These are phyloP conservation scores for Muschampia plurimacula DNA, from an alignment of 2,888 invertebrate species.

Conservation along the genomic window DNA sequence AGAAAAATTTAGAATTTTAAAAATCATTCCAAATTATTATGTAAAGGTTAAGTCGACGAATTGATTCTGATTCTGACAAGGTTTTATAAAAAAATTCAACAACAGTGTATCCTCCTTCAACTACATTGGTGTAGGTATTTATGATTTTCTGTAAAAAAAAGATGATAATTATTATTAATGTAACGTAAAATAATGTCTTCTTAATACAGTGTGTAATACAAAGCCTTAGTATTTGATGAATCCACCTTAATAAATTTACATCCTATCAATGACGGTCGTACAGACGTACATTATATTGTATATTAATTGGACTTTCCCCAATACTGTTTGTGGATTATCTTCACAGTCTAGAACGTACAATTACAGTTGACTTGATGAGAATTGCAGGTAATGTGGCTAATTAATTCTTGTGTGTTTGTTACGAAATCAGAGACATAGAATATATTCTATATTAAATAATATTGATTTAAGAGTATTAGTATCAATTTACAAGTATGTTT, in stretches of 20 bases:
- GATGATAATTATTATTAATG: too few relatives aligned
- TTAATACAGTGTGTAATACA: neutral
- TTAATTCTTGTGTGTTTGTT: constrained; percentile 51
- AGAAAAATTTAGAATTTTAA: too few relatives aligned
- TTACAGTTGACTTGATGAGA: constrained; percentile 56
- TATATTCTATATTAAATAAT: neutral
- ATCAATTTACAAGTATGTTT: too few relatives aligned
- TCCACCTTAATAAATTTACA: constrained; percentile 41
- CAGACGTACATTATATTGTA: constrained; percentile 30
- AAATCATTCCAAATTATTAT: too few relatives aligned
- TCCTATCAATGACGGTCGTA: constrained; percentile 47
- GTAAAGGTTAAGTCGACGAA: too few relatives aligned
- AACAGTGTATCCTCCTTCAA: too few relatives aligned
- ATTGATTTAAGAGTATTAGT: neutral
- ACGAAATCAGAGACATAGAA: neutral
- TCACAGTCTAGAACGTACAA: constrained; percentile 45
- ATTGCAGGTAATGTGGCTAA: constrained; percentile 60
- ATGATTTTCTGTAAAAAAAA: too few relatives aligned
- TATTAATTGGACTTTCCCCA: constrained; percentile 56
- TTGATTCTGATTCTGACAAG: too few relatives aligned
- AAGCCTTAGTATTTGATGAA: neutral
- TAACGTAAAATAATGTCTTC: too few relatives aligned
- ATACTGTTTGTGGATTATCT: constrained; percentile 61
- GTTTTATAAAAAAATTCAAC: too few relatives aligned
- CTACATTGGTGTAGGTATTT: too few relatives aligned